phyloP scores from a whole-genome alignment of 2,113 vertebrate genomes.

The Tupaia chinensis region DNA sequence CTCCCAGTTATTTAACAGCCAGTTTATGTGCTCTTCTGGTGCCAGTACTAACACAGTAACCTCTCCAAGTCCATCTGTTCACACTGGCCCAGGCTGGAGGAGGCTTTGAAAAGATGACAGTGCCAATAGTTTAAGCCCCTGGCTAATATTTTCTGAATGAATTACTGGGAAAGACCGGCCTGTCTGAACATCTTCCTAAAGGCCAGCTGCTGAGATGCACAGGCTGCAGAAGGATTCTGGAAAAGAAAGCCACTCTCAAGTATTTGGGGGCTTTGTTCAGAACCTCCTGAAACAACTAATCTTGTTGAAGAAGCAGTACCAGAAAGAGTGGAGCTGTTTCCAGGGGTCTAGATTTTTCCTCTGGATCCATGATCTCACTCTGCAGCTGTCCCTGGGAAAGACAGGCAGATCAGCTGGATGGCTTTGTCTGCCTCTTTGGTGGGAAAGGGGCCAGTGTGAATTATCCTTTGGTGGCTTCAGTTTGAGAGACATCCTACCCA shows the following conservation, averaged over 20 bases:
- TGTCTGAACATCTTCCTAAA: constrained; percentile 53
- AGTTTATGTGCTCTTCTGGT: background rate
- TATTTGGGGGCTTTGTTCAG: background rate
- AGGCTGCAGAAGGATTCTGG: background rate
- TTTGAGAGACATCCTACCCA: background rate
- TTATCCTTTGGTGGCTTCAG: background rate
- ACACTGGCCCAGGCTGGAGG: background rate
- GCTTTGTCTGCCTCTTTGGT: background rate
- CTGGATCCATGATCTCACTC: background rate
- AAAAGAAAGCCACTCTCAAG: background rate
- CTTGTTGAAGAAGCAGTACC: background rate
- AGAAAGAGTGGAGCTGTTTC: background rate
- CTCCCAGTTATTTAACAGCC: accelerated
- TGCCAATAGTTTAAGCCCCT: background rate
- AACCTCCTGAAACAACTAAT: background rate
- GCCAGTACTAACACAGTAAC: background rate
- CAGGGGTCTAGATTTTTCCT: background rate
- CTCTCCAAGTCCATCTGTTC: constrained; percentile 5
- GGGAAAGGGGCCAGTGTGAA: background rate
- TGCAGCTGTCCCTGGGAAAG: background rate
- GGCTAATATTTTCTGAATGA: constrained; percentile 56
- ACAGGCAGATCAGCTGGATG: background rate
- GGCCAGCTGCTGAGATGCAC: background rate
- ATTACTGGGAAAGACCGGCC: constrained; percentile 31
- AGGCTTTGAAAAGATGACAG: background rate